Conservation (phyloP, 1,140 invertebrate species). For the Chlorops oryzae region DNA sequence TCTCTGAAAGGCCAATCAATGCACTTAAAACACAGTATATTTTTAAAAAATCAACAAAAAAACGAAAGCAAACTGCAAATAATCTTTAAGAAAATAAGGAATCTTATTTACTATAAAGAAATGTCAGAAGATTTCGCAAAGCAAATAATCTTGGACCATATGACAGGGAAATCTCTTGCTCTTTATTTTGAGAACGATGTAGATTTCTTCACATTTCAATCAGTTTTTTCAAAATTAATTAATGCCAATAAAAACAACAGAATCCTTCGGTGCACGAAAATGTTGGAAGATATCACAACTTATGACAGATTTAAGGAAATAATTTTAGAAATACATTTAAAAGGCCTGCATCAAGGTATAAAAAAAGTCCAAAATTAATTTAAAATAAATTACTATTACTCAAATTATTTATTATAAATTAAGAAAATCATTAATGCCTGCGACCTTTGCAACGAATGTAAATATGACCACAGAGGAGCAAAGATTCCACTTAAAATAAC, state of each 20-base stretch:
- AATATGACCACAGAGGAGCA: not conserved
- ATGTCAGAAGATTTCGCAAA: conserved; percentile 1
- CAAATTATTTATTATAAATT: conserved; percentile 7
- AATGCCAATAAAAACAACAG: too few species aligned
- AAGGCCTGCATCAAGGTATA: conserved; percentile 9
- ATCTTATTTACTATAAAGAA: conserved; percentile 1
- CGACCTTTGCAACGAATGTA: conserved; percentile 6
- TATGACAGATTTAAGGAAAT: conserved; percentile 8
- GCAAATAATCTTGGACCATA: not conserved
- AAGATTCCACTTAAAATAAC: conserved; percentile 5
- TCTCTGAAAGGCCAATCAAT: conserved; percentile 2
- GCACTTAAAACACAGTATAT: not conserved
- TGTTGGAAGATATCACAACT: not conserved
- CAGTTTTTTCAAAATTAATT: too few species aligned
- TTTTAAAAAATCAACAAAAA: not conserved
- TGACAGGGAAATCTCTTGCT: not conserved
- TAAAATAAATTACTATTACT: conserved; percentile 5
- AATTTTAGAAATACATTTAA: conserved; percentile 3
- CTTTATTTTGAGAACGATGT: conserved; percentile 1
- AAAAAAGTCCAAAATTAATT: conserved; percentile 2
- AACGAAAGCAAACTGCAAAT: not conserved
- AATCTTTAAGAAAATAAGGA: conserved; percentile 1
- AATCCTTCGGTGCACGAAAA: too few species aligned
- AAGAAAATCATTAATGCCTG: conserved; percentile 7
- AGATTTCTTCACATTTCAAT: too few species aligned